Evolutionary conservation across 2,888 invertebrate species (phyloP), one percentile per base, ranked within the genome.

Genomic region (Notodonta dromedarius): DNA sequence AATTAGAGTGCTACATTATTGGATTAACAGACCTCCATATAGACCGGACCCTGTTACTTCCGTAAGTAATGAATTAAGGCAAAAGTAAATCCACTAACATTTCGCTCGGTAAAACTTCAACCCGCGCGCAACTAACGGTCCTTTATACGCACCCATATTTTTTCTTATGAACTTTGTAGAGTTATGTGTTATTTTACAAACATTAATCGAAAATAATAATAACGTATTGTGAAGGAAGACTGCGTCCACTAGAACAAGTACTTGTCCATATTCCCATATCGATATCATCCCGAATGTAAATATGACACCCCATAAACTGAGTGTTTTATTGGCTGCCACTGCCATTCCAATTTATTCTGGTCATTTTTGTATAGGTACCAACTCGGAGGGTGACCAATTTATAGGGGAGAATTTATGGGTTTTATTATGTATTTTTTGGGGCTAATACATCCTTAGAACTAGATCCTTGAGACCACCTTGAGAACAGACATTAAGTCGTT

Each of bases 251-350:
- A 63, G 77, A 81, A 82, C 84, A 83, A 84, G 81, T 82, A 82
- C 78, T 84, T 87, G 84, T 89, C 84, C 77, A 79, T 85, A 83
- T 87, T 88, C 90, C 86, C 89, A 89, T 86, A 85, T 87, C 86
- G 87, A 87, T 86, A 84, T 88, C 80, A 84, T 84, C 79, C 87
- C 86, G 86, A 91, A 92, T 92, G 93, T 93, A 93, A 93, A 93
- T 92, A 93, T 92, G 92, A 93, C 93, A 93, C 93, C 91, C 92
- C 88, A 92, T 93, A 93, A 93, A 93, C 86, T 88, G 88, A 91
- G 87, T 92, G 90, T 92, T 93, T 93, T 93, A 93, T 93, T 81
- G 91, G 85, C 87, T 90, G 87, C 89, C 89, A 92, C 87, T 87
- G 83, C 87, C 88, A 91, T 92, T 87, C 90, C 91, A 93, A 93